These are phyloP conservation scores for Chydorus sphaericus DNA, from an alignment of 2,888 invertebrate species.

Conservation along the genomic window DNA sequence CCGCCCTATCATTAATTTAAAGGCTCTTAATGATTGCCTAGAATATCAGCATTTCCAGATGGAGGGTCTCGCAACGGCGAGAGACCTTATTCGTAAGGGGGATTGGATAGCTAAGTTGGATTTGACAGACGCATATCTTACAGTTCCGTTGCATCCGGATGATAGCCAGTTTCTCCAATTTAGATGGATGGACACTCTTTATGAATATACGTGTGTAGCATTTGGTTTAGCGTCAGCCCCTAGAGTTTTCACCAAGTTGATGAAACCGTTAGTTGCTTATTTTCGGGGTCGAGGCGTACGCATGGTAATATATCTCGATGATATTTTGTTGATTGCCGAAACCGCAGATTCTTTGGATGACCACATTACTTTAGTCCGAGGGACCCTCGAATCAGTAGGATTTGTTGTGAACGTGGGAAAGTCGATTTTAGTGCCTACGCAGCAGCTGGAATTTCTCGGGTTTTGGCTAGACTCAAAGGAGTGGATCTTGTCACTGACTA, in stretches of 20 bases:
- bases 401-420: neutral
- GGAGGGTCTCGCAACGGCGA: neutral
- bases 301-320: neutral
- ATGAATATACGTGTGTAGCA: neutral
- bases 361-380: neutral
- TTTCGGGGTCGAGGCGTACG: neutral
- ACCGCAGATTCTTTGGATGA: neutral
- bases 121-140: neutral
- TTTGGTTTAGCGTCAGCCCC: neutral
- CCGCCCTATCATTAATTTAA: neutral
- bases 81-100: neutral
- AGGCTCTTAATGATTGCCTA: neutral
- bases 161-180: neutral
- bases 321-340: neutral
- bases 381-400: neutral
- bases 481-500: neutral
- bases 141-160: neutral
- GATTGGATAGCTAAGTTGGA: neutral
- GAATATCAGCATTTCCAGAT: neutral
- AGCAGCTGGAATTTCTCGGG: neutral
- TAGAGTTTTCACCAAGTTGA: neutral
- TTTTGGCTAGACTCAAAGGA: neutral
- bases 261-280: neutral
- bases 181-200: neutral
- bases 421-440: neutral